Percentiles rank a stretch among this genome's conserved stretches.
phyloP scores from a whole-genome alignment of 2,888 invertebrate species.

The Coecobrya sp. region DNA sequence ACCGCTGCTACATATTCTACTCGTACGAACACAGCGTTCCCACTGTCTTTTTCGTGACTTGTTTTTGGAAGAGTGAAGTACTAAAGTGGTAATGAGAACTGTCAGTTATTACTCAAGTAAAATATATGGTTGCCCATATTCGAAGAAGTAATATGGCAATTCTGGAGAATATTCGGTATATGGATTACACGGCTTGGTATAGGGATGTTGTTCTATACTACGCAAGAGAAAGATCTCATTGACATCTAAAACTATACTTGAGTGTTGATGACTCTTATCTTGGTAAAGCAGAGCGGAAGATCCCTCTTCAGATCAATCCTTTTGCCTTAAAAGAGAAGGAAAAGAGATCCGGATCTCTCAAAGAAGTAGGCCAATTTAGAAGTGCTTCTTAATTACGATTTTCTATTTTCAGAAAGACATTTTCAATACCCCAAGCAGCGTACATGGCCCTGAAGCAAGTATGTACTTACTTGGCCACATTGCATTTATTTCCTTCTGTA shows the following conservation, averaged over 20 bases:
- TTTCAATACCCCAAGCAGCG: not conserved
- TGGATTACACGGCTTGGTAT: not conserved
- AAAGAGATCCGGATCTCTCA: slow-evolving; percentile 58
- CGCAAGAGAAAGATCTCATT: slow-evolving; percentile 66
- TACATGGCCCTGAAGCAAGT: not conserved
- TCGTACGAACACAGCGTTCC: not conserved
- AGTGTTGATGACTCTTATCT: slow-evolving; percentile 80
- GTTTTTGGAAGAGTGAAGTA: slow-evolving; percentile 66
- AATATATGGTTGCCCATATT: slow-evolving; percentile 64
- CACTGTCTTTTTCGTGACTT: slow-evolving; percentile 43
- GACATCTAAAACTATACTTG: slow-evolving; percentile 76
- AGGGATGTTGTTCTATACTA: not conserved
- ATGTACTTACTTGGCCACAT: not conserved
- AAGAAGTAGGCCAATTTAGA: slow-evolving; percentile 74
- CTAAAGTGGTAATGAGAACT: slow-evolving; percentile 80
- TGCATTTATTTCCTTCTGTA: not conserved
- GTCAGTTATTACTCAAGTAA: slow-evolving; percentile 79
- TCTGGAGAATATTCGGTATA: not conserved
- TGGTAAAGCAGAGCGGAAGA: slow-evolving; percentile 66
- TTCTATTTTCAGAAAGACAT: slow-evolving; percentile 64
- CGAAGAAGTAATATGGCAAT: not conserved
- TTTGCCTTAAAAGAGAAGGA: not conserved
- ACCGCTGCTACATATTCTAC: not conserved
- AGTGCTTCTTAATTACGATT: slow-evolving; percentile 78
- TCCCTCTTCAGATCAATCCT: slow-evolving; percentile 78